Percentiles rank a stretch among this genome's conserved stretches.
These are phyloP conservation scores for Pinna nobilis DNA, from an alignment of 1,140 invertebrate genomes.

Conservation along the genomic window DNA sequence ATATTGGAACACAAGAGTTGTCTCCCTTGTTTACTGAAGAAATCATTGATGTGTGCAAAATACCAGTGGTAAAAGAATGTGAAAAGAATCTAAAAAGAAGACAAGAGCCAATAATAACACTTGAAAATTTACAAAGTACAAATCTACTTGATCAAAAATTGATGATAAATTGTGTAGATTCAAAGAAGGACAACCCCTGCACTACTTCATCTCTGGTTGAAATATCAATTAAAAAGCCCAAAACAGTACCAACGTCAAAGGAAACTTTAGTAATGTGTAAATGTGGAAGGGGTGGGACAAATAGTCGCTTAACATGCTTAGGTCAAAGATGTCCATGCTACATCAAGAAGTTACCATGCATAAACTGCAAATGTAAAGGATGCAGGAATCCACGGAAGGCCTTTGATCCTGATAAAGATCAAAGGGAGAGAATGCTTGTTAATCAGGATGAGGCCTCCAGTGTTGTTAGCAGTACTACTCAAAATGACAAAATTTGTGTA, in stretches of 20 bases:
- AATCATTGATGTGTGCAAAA: slow-evolving; percentile 23
- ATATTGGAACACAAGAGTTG: slow-evolving; percentile 30
- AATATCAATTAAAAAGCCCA: slow-evolving; percentile 4
- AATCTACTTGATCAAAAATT: slow-evolving; percentile 29
- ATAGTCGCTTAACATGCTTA: slow-evolving; percentile 92
- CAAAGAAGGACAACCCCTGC: slow-evolving; percentile 12
- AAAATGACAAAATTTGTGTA: slow-evolving; percentile 10
- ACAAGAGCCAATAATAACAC: slow-evolving; percentile 23
- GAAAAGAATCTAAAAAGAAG: slow-evolving; percentile 19
- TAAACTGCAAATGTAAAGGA: slow-evolving; percentile 91
- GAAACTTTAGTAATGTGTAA: slow-evolving; percentile 79
- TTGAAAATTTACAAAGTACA: slow-evolving; percentile 33
- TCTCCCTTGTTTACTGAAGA: slow-evolving; percentile 22
- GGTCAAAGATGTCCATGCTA: slow-evolving; percentile 95
- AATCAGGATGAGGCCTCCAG: background rate
- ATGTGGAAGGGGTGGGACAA: slow-evolving; percentile 92
- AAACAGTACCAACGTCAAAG: background rate
- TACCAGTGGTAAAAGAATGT: slow-evolving; percentile 1
- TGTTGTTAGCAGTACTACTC: background rate
- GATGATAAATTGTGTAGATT: slow-evolving; percentile 6
- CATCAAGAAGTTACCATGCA: slow-evolving; percentile 85
- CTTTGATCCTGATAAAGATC: slow-evolving; percentile 20
- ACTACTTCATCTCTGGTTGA: background rate
- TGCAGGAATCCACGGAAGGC: slow-evolving; percentile 86
- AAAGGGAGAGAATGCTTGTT: background rate